A percentile compares a stretch with the other conserved stretches of the same genome.
Evolutionary conservation across 2,888 invertebrate genomes (phyloP).

Genomic region (Stegana nigrithorax): DNA sequence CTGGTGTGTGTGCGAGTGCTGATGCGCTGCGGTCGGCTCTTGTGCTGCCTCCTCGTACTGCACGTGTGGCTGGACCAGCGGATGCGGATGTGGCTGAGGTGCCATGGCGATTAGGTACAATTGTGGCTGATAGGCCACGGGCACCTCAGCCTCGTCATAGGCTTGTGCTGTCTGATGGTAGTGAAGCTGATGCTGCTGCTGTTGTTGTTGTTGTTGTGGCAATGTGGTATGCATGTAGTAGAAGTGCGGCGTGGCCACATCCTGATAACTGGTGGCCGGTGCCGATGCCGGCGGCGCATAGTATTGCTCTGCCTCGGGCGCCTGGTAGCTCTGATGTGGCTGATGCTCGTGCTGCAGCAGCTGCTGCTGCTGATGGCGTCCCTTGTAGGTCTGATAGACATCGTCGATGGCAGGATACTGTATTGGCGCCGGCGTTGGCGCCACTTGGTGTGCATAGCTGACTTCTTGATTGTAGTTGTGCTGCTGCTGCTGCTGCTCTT

Average conservation of each 20-base stretch:
- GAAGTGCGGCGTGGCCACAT: conserved; percentile 52
- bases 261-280: conserved; percentile 21
- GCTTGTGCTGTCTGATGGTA: too few relatives aligned
- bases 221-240: too few relatives aligned
- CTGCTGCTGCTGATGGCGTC: conserved; percentile 47
- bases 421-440: conserved; percentile 43
- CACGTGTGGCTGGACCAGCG: too few relatives aligned
- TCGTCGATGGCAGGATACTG: conserved; percentile 59
- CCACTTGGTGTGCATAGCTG: conserved; percentile 46
- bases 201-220: conserved; percentile 36
- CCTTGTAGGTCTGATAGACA: conserved; percentile 63
- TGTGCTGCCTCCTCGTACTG: conserved; percentile 36
- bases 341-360: conserved; percentile 41
- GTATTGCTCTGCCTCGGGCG: conserved; percentile 16
- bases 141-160: conserved; percentile 4
- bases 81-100: conserved; percentile 38
- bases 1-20: conserved; percentile 11
- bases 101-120: conserved; percentile 61
- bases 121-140: conserved; percentile 52
- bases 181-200: conserved; percentile 38
- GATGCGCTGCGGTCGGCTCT: conserved; percentile 18
- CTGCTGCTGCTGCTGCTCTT: conserved; percentile 21
- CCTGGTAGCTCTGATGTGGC: conserved; percentile 35
- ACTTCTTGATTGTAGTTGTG: conserved; percentile 47
- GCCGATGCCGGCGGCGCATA: conserved; percentile 34